Base-by-base conservation (phyloP, 2,888 invertebrate species). In the Acronicta leporina region DNA sequence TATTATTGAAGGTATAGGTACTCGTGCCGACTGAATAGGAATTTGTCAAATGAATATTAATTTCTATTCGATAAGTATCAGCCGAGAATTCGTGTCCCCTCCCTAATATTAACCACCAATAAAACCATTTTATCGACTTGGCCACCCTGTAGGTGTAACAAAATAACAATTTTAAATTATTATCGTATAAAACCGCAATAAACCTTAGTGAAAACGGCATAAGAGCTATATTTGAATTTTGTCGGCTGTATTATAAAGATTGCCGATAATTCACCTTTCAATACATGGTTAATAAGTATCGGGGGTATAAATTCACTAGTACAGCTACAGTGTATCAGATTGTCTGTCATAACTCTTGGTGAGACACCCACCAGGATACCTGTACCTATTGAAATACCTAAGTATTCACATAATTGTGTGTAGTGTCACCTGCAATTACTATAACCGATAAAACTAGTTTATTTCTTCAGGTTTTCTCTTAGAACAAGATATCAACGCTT, bases 241-340 rank as follows among this genome's bases (percentile, higher is more conserved):
- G 6, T 9, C n/a, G 9, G 8, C 46, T 20, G 30, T 14, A 72
- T 16, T 30, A 13, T 16, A 42, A 73, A 50, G 35, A 52, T 65
- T 54, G 73, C 20, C 54, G 58, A 73, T 63, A 57, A 53, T 68
- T 70, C 68, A 62, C 57, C 72, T 56, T 51, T 50, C 38, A 60
- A 58, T 70, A 75, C 83, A 78, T 68, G 78, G 76, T 78, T 80
- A 83, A 83, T 82, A 72, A 76, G 63, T 74, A 82, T 77, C 73
- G 55, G 59, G 67, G 58, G 62, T 56, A 82, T 86, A 85, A 83
- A 87, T 87, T 79, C 79, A 80, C 74, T 82, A 81, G 65, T 70
- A 79, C 79, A 82, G 74, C 73, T 55, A 77, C 67, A 68, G 78
- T 67, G 75, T 64, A 77, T 78, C 80, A 60, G 71, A 41, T 46